Base-by-base conservation (phyloP, 2,888 invertebrate species). In the Leucozona laternaria region DNA sequence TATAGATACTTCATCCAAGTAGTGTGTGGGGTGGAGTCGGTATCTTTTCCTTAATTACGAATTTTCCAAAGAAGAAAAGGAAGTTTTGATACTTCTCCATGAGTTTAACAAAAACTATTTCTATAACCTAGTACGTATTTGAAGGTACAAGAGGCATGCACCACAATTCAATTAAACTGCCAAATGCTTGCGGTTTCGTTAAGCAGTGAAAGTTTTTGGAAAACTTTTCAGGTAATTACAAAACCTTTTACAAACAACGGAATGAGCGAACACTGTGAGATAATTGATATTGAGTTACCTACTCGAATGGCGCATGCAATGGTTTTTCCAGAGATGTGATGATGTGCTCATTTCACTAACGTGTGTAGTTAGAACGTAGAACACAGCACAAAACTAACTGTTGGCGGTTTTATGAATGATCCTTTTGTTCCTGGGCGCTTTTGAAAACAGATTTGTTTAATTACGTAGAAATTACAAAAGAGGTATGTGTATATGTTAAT, bases 141-240 rank as follows among this genome's bases (percentile, higher is more conserved):
- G 22, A 4, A 31, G 37, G 68, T 11, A 31, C 15, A 70, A 45
- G 57, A 28, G 22, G 57, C 66, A 37, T 73, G 79, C 66, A 79
- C 57, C 72, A 50, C 66, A 79, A 72, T 79, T 79, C 79, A 79
- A 79, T 79, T 79, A 66, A 73, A 72, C 50, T 82, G 66, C 66
- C 62, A 76, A 81, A 71, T 77, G 71, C 66, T 77, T 34, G 77
- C 62, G 77, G 68, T 72, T 77, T 77, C 58, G 77, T 72, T 77
- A 68, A 82, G 66, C 66, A 77, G 50, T 13, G 43, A 77, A 82
- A 82, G 77, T 82, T 82, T 82, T 82, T 43, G 50, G 64, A 72
- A 72, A 82, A 82, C 72, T 82, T 82, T 82, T 77, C 64, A 82
- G 77, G 77, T 82, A 82, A 82, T 82, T 82, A 82, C 82, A 72